phyloP scores from a whole-genome alignment of 2,888 invertebrate species.

The Sinelater perroti region DNA sequence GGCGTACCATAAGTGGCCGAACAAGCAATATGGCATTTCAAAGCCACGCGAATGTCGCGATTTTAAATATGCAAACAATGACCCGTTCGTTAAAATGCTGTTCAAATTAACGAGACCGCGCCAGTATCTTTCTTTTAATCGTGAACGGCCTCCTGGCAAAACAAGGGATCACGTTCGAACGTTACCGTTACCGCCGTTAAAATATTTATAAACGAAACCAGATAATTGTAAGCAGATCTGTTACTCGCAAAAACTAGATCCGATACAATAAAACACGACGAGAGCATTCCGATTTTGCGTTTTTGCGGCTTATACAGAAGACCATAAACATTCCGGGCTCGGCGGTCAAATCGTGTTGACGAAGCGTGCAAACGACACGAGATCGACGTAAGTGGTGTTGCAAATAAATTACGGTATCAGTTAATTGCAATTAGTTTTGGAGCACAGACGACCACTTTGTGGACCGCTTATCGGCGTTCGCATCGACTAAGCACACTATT shows the following conservation, averaged over 20 bases:
- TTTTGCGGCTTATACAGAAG: slow-evolving; percentile 2
- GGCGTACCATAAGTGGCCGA: no score
- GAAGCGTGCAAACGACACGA: slow-evolving; percentile 29
- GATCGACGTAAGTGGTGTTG: slow-evolving; percentile 31
- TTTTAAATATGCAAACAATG: no score
- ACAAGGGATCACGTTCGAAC: slow-evolving; percentile 28
- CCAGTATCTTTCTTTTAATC: slow-evolving; percentile 23
- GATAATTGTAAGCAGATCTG: slow-evolving; percentile 24
- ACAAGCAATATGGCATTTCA: no score
- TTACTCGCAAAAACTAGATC: slow-evolving; percentile 17
- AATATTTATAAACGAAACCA: slow-evolving; percentile 25
- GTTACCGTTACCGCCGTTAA: slow-evolving; percentile 28
- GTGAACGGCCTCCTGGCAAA: slow-evolving; percentile 29
- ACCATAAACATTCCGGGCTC: slow-evolving; percentile 1
- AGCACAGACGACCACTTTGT: slow-evolving; percentile 37
- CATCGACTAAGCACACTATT: slow-evolving; percentile 49
- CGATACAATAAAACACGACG: slow-evolving; percentile 10
- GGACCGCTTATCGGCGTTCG: slow-evolving; percentile 43
- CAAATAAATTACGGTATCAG: slow-evolving; percentile 44
- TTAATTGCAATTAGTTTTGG: slow-evolving; percentile 50
- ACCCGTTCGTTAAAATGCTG: slow-evolving; percentile 26
- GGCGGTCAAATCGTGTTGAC: slow-evolving; percentile 13
- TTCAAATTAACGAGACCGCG: slow-evolving; percentile 23
- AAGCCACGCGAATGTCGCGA: no score
- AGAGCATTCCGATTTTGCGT: slow-evolving; percentile 3